Base-by-base conservation (phyloP, 2,888 invertebrate species). In the Timandra comae region DNA sequence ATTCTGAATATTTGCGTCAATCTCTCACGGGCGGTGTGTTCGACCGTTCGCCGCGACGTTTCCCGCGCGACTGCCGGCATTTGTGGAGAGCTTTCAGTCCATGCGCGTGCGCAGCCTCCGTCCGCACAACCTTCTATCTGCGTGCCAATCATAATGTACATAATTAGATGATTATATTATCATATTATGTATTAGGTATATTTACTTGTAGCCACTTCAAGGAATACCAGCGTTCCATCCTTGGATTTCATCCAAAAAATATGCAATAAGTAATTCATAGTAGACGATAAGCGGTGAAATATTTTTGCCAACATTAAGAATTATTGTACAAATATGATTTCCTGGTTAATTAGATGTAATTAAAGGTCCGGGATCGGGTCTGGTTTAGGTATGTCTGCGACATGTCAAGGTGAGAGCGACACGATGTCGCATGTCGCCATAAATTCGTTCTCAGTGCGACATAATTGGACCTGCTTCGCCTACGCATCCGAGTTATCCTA, bases 401-500 rank as follows among this genome's bases (percentile, higher is more conserved):
- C 51, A 59, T 64, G 56, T 64, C 65, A 67, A 63, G 57, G 66
- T 59, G 57, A 64, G 63, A 63, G 59, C 56, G 47, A 43, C 46
- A 48, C 45, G 49, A 44, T 42, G 43, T 38, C 40, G 47, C 47
- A 51, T 56, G 56, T 56, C 49, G 64, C 70, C 59, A 74, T 78
- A 75, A 80, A 79, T 79, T 73, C 63, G 61, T 69, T 70, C 65
- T 64, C 61, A 56, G 58, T 58, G 61, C 65, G 68, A 68, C 69
- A 71, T 77, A 78, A 80, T 74, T 74, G 71, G 75, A 75, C 64
- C 67, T 65, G 63, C 60, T 55, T 58, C 73, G 64, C 81, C 81
- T 57, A 78, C 77, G 60, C 60, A 43, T 43, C 46, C 6, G 10
- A 38, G 26, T 35, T 41, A 37, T 37, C 37, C 32, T 30, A 37